Evolutionary conservation across 2,113 vertebrate species (phyloP).

Genomic region (Zootoca vivipara): DNA sequence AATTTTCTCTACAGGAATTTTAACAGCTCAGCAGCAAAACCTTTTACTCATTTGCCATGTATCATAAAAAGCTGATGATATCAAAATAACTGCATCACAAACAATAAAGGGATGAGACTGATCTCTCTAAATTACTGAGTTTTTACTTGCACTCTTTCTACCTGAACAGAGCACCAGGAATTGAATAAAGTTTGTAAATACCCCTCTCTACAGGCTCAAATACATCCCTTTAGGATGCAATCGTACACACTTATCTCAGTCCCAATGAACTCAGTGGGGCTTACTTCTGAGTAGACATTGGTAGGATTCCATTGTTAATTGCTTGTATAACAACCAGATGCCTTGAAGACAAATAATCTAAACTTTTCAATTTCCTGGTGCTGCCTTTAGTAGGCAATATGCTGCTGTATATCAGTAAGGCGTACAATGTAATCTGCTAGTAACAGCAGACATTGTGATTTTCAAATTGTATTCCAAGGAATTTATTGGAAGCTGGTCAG

Average conservation of each 20-base stretch:
- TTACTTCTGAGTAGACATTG: no score
- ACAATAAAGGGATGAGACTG: neutral
- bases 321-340: neutral
- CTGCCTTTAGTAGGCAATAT: constrained; percentile 6
- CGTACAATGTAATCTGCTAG: neutral
- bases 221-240: constrained; percentile 3
- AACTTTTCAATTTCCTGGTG: accelerated
- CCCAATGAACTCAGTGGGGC: no score
- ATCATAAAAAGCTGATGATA: constrained; percentile 54
- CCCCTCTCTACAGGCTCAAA: constrained; percentile 2
- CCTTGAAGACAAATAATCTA: neutral
- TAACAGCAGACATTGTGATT: neutral
- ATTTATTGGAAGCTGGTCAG: neutral
- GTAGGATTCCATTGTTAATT: no score
- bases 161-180: constrained; percentile 38
- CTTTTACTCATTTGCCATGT: constrained; percentile 35
- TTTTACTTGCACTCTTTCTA: constrained; percentile 45
- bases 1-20: constrained; percentile 60
- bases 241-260: no score
- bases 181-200: constrained; percentile 4
- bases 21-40: constrained; percentile 59
- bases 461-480: neutral
- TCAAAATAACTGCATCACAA: constrained; percentile 48
- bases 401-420: neutral
- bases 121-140: constrained; percentile 52